Evolutionary conservation across 2,113 vertebrate species (phyloP), one percentile per base, ranked within the genome.

Genomic region (Bujurquina vittata): DNA sequence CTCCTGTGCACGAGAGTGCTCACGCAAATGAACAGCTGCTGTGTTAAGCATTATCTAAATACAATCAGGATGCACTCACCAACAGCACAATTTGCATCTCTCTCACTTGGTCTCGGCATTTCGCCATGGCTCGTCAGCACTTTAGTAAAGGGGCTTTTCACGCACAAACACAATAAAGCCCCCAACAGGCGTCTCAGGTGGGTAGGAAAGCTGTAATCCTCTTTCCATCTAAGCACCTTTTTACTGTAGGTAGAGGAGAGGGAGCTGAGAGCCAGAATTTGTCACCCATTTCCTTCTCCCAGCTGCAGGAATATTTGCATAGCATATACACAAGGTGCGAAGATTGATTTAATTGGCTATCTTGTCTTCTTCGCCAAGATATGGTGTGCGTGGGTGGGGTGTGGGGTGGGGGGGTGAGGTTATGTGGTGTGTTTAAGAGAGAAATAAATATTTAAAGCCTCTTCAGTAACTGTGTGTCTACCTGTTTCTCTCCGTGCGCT

Each of bases 71-170:
- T 76, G 86, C 83, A 67, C 86, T 91, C 87, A 83, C 85, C 84
- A 78, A 83, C 83, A 72, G 88, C 93, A 89, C 85, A 88, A 90
- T 91, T 89, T 92, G 83, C 90, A 90, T 90, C 84, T 84, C 77
- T 67, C 91, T 92, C 86, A 26, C 88, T 87, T 79, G n/a, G 89
- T 92, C 92, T 93, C 88, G 87, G 93, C 91, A 80, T 86, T 84
- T 74, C 17, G 87, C 92, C 92, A 93, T 61, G 86, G 86, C 89
- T 92, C 69, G 92, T 94, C 93, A 94, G 93, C 94, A 93, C 87
- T 94, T 94, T 94, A 90, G 89, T 80, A 91, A 93, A 93, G 91
- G 88, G 91, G 89, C 88, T 92, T 94, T 94, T 92, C 92, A 90
- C 87, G 52, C 90, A 89, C 89, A 94, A 92, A 93, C 90, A 93